These are phyloP conservation scores for Sceliomorpha sp. DNA, from an alignment of 2,888 invertebrate genomes.

Conservation along the genomic window DNA sequence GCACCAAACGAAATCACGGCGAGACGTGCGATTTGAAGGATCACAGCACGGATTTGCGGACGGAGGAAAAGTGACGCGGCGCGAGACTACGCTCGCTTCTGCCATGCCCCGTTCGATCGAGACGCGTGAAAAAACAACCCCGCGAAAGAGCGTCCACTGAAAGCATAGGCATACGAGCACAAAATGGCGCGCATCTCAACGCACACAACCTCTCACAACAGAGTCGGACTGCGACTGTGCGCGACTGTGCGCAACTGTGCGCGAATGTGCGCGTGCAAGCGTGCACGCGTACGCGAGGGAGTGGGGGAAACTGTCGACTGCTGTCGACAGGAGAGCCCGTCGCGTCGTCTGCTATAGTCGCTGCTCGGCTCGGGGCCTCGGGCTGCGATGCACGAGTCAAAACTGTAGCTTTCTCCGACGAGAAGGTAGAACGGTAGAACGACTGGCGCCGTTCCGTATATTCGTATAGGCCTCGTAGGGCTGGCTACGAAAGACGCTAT, in stretches of 20 bases:
- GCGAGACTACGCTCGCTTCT: too few relatives aligned
- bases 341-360: conserved; percentile 4
- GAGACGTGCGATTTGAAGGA: too few relatives aligned
- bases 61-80: too few relatives aligned
- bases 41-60: too few relatives aligned
- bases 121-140: too few relatives aligned
- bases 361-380: too few relatives aligned
- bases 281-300: conserved; percentile 22
- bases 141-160: too few relatives aligned
- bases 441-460: conserved; percentile 3
- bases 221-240: conserved; percentile 59
- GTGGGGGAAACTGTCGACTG: conserved; percentile 20
- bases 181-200: conserved; percentile 67
- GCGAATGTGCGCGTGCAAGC: conserved; percentile 57
- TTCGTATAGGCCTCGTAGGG: too few relatives aligned
- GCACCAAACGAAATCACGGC: too few relatives aligned
- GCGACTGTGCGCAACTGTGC: conserved; percentile 44
- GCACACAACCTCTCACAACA: conserved; percentile 51
- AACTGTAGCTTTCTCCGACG: conserved; percentile 1
- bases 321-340: conserved; percentile 3
- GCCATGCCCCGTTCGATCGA: too few relatives aligned
- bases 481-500: too few relatives aligned
- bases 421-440: conserved; percentile 4
- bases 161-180: conserved; percentile 35
- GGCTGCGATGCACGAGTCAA: too few relatives aligned